Evolutionary conservation across 2,888 invertebrate genomes (phyloP).

Genomic region (Miltochrista miniata): DNA sequence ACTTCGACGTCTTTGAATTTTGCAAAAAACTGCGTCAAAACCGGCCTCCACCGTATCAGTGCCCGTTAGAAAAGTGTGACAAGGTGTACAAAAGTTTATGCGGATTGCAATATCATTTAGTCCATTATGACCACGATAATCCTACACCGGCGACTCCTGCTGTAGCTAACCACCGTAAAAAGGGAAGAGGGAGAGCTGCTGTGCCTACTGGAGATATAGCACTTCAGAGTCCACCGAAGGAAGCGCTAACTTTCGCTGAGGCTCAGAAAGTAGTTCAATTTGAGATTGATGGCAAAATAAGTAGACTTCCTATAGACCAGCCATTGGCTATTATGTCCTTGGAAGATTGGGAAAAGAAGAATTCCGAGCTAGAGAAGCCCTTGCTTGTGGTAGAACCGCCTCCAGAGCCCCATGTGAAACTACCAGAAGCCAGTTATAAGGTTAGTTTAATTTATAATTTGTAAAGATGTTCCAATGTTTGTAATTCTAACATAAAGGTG

Average conservation of each 20-base stretch:
- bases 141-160: constrained; percentile 86
- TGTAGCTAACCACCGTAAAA: constrained; percentile 85
- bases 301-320: constrained; percentile 86
- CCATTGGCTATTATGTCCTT: constrained; percentile 87
- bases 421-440: constrained; percentile 77
- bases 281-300: constrained; percentile 91
- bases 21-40: constrained; percentile 92
- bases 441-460: no score
- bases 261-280: constrained; percentile 94
- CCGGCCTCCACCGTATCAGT: constrained; percentile 93
- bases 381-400: constrained; percentile 69
- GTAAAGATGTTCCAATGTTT: no score
- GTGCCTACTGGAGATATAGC: constrained; percentile 84
- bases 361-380: constrained; percentile 73
- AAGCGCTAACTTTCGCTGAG: constrained; percentile 92
- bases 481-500: no score
- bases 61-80: constrained; percentile 93
- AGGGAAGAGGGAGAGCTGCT: constrained; percentile 83
- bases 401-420: constrained; percentile 71
- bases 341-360: constrained; percentile 85
- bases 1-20: constrained; percentile 94
- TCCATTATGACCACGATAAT: constrained; percentile 93
- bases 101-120: constrained; percentile 93
- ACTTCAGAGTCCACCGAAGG: constrained; percentile 82
- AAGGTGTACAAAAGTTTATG: constrained; percentile 94